These are phyloP conservation scores for Gerris buenoi DNA, from an alignment of 1,140 invertebrate species.

Conservation along the genomic window DNA sequence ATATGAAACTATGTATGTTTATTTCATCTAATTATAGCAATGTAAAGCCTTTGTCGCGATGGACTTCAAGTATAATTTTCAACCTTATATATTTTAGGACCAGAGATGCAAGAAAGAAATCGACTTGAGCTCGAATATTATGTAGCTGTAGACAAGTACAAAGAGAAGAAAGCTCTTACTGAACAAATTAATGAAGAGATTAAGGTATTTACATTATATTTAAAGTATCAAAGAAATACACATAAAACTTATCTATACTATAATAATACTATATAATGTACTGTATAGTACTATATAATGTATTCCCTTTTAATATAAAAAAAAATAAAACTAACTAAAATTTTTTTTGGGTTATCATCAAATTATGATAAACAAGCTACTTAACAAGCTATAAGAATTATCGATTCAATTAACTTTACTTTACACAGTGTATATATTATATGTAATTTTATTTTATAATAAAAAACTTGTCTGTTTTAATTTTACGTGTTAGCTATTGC, in stretches of 20 bases:
- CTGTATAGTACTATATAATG: neutral
- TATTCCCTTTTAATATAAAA: neutral
- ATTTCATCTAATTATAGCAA: neutral
- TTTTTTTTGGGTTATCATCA: neutral
- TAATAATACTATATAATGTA: neutral
- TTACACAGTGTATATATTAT: too few relatives aligned
- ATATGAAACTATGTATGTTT: neutral
- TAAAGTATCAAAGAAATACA: neutral
- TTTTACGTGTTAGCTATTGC: too few relatives aligned
- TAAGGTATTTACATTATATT: slow-evolving; percentile 1
- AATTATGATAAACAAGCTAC: too few relatives aligned
- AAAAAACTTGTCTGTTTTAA: too few relatives aligned
- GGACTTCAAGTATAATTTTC: too few relatives aligned
- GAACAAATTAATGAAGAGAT: slow-evolving; percentile 1
- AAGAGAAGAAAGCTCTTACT: slow-evolving; percentile 4
- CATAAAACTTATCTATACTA: neutral
- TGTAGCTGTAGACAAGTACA: neutral
- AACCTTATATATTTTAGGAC: slow-evolving; percentile 15
- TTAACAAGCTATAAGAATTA: too few relatives aligned
- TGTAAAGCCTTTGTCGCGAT: too few relatives aligned
- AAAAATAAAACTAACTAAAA: neutral
- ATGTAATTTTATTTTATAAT: too few relatives aligned
- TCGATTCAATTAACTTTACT: too few relatives aligned
- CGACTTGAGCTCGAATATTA: slow-evolving; percentile 14
- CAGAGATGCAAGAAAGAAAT: slow-evolving; percentile 17